These are phyloP conservation scores for Seladonia tumulorum DNA, from an alignment of 2,888 invertebrate species.

Conservation along the genomic window DNA sequence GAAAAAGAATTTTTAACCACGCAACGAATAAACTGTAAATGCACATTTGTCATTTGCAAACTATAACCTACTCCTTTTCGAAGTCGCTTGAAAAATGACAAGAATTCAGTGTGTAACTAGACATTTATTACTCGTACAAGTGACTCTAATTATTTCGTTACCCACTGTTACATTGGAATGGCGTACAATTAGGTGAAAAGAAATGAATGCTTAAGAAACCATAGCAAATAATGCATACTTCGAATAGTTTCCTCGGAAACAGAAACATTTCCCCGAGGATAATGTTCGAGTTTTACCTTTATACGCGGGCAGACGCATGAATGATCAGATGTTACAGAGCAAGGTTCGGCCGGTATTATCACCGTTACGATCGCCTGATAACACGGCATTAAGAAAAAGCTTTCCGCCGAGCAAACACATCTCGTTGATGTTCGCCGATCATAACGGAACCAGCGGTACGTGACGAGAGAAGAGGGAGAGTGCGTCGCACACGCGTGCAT, in stretches of 20 bases:
- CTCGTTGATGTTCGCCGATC: constrained; percentile 31
- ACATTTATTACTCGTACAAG: no score
- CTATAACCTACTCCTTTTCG: neutral
- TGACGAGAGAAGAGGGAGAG: constrained; percentile 39
- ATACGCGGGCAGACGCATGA: neutral
- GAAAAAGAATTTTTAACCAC: no score
- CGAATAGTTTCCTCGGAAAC: neutral
- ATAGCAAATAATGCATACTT: neutral
- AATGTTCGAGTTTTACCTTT: neutral
- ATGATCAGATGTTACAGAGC: neutral
- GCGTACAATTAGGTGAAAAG: neutral
- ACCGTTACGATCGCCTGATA: neutral
- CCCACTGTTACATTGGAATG: neutral
- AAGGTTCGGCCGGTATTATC: neutral
- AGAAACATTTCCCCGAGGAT: neutral
- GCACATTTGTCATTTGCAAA: no score
- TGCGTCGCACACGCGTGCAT: neutral
- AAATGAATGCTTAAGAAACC: neutral
- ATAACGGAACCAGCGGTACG: constrained; percentile 58
- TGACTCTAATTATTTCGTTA: neutral
- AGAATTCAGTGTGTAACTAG: no score
- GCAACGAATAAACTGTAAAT: no score
- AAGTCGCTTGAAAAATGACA: no score
- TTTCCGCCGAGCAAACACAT: constrained; percentile 11
- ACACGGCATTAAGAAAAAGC: neutral